A percentile compares a stretch with the other conserved stretches of the same genome.
Evolutionary conservation across 1,140 invertebrate species (phyloP).

Genomic region (Diuraphis noxia): DNA sequence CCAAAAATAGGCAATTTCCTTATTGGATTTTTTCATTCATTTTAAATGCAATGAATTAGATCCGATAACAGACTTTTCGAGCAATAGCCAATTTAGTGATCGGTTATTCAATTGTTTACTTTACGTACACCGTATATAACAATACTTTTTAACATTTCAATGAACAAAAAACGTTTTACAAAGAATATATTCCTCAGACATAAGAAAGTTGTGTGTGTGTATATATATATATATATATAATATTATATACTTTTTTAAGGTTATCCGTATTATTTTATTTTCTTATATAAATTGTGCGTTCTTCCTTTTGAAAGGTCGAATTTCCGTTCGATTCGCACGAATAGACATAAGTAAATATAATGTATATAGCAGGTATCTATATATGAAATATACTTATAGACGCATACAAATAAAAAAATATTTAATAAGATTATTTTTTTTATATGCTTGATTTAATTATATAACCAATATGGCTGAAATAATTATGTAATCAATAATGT

Average conservation of each 20-base stretch:
- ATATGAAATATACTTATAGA: background rate
- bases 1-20: background rate
- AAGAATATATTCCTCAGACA: background rate
- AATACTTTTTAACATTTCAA: background rate
- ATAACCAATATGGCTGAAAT: background rate
- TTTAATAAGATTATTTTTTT: background rate
- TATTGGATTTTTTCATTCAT: background rate
- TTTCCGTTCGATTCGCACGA: conserved; percentile 23
- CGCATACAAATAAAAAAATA: background rate
- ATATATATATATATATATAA: background rate
- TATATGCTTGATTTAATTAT: background rate
- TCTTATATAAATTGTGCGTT: background rate
- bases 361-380: background rate
- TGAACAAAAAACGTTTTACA: background rate
- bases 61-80: background rate
- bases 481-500: background rate
- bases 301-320: background rate
- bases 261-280: conserved; percentile 11
- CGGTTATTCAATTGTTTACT: background rate
- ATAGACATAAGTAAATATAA: background rate
- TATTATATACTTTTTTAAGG: background rate
- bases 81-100: background rate
- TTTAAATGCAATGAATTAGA: background rate
- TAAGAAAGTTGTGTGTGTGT: background rate
- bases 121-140: background rate